Percentiles rank a stretch among this genome's conserved stretches.
Conservation (phyloP, 2,113 vertebrate species). For the Triplophysa rosa region DNA sequence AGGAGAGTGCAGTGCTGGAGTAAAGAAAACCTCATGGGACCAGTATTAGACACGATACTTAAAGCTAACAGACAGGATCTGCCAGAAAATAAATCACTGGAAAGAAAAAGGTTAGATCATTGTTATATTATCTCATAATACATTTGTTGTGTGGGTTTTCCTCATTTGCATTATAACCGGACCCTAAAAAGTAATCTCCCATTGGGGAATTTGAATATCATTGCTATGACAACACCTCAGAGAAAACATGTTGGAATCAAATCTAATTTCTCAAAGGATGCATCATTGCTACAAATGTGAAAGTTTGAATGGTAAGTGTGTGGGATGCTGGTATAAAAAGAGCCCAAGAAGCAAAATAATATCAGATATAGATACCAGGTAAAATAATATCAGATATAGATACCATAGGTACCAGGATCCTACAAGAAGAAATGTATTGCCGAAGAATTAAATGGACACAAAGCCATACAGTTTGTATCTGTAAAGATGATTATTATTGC, state of each 20-base stretch:
- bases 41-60: slow-evolving; percentile 13
- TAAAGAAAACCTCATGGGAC: not conserved
- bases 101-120: slow-evolving; percentile 8
- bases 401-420: no score
- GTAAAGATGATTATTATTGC: no score
- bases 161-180: slow-evolving; percentile 10
- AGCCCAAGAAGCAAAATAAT: not conserved
- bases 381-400: not conserved
- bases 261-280: slow-evolving; percentile 2
- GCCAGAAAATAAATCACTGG: slow-evolving; percentile 7
- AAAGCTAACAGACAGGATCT: slow-evolving; percentile 1
- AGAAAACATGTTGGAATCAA: not conserved
- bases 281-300: slow-evolving; percentile 1
- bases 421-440: no score
- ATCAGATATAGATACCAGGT: not conserved
- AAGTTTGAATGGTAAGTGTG: not conserved
- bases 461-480: not conserved
- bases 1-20: slow-evolving; percentile 9
- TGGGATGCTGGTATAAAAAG: not conserved
- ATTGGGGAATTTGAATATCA: slow-evolving; percentile 24
- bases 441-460: no score
- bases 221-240: slow-evolving; percentile 22
- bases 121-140: slow-evolving; percentile 24
- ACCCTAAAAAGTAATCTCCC: slow-evolving; percentile 6
- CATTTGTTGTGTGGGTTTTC: slow-evolving; percentile 27